A percentile compares a stretch with the other conserved stretches of the same genome.
phyloP scores from a whole-genome alignment of 2,113 vertebrate species.

The Gallinago media region DNA sequence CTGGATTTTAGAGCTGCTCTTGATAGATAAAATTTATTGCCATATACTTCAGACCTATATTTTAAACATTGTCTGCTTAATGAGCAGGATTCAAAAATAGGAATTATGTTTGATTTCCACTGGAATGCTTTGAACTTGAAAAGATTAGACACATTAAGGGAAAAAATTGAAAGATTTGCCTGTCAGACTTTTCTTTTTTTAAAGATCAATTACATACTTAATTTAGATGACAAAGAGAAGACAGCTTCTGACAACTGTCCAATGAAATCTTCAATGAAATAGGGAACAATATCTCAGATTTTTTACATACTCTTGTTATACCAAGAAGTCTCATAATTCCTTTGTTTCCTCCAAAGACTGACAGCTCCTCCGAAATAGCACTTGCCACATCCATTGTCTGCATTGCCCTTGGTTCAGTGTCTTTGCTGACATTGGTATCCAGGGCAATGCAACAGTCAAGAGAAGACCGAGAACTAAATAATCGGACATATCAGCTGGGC shows the following conservation, averaged over 20 bases:
- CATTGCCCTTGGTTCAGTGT: not conserved
- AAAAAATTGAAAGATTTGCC: conserved; percentile 22
- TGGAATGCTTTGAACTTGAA: conserved; percentile 62
- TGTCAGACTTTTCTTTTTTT: conserved; percentile 20
- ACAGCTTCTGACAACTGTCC: conserved; percentile 45
- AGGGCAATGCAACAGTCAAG: not conserved
- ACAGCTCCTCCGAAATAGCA: not conserved
- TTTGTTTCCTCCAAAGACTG: not conserved
- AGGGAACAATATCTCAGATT: not conserved
- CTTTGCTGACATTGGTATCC: not conserved
- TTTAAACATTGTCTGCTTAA: conserved; percentile 48
- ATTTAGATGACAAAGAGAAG: conserved; percentile 51
- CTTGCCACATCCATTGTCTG: not conserved
- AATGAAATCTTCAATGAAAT: conserved; percentile 25
- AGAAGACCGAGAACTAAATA: not conserved
- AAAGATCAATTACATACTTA: conserved; percentile 55
- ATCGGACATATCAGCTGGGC: accelerated
- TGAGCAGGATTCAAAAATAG: conserved; percentile 23
- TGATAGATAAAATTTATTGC: conserved; percentile 31
- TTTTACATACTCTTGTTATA: not conserved
- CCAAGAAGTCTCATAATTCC: not conserved
- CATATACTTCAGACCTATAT: not conserved
- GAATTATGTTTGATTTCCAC: conserved; percentile 57
- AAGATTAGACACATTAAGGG: conserved; percentile 50
- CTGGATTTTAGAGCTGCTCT: conserved; percentile 22